Percentiles rank a stretch among this genome's conserved stretches.
phyloP scores from a whole-genome alignment of 2,888 invertebrate species.

The Adineta ricciae region DNA sequence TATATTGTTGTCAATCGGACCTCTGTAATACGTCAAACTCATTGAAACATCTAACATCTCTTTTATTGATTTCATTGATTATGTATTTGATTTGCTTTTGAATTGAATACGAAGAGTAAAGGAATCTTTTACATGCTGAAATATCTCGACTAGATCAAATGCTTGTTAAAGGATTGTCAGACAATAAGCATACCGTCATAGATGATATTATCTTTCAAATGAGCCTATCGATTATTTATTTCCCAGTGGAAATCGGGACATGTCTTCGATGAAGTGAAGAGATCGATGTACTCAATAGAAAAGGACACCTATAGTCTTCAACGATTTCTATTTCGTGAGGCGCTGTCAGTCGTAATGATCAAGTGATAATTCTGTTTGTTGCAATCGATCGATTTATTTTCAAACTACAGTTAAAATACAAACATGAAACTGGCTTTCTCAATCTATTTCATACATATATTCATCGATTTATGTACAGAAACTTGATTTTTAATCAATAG shows the following conservation, averaged over 20 bases:
- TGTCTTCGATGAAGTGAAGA: too few species aligned
- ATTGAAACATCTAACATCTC: not conserved
- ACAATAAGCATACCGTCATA: too few species aligned
- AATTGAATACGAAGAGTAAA: not conserved
- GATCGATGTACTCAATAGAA: too few species aligned
- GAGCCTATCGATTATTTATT: too few species aligned
- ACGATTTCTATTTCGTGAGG: too few species aligned
- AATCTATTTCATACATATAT: not conserved
- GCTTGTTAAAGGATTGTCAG: too few species aligned
- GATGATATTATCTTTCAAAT: too few species aligned
- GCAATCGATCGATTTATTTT: not conserved
- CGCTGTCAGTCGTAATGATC: too few species aligned
- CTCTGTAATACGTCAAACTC: not conserved
- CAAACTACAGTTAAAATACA: conserved; percentile 1
- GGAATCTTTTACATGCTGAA: too few species aligned
- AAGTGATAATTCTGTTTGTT: not conserved
- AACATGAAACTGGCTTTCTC: not conserved
- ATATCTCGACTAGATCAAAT: too few species aligned
- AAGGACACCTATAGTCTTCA: too few species aligned
- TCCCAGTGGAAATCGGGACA: too few species aligned
- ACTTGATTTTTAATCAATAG: not conserved
- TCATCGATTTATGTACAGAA: not conserved
- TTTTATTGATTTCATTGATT: not conserved
- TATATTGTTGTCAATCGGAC: not conserved
- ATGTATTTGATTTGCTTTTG: not conserved